Percentiles rank a stretch among this genome's conserved stretches.
These are phyloP conservation scores for Sturnira hondurensis DNA, from an alignment of 2,113 vertebrate genomes.

Conservation along the genomic window DNA sequence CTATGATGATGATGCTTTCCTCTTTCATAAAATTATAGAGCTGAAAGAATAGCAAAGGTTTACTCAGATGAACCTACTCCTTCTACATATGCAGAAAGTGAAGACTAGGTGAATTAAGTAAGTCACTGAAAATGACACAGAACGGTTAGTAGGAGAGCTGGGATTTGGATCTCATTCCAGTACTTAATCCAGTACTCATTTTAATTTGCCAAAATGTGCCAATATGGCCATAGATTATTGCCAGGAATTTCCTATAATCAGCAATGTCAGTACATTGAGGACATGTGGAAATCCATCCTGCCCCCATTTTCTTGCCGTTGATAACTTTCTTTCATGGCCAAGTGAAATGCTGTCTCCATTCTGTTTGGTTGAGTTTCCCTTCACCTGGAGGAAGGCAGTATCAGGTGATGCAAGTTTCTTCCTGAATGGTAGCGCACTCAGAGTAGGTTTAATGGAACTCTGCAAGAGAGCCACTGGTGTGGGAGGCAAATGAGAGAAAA, in stretches of 20 bases:
- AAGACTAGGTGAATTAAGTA: neutral
- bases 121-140: neutral
- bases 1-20: neutral
- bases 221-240: neutral
- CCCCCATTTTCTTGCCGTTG: neutral
- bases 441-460: neutral
- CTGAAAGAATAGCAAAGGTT: neutral
- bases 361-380: neutral
- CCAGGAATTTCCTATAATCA: neutral
- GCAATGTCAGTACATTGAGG: neutral
- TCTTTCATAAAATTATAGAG: neutral
- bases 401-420: neutral
- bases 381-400: neutral
- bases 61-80: neutral
- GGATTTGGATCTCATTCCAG: neutral
- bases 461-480: neutral
- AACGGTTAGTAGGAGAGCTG: neutral
- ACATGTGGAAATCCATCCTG: neutral
- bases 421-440: neutral
- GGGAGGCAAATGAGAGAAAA: neutral
- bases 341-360: neutral
- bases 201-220: neutral
- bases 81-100: neutral
- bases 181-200: neutral
- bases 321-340: neutral